These are phyloP conservation scores for Enteromius thamalakanensis DNA, from an alignment of 2,797 vertebrate species.

Conservation along the genomic window DNA sequence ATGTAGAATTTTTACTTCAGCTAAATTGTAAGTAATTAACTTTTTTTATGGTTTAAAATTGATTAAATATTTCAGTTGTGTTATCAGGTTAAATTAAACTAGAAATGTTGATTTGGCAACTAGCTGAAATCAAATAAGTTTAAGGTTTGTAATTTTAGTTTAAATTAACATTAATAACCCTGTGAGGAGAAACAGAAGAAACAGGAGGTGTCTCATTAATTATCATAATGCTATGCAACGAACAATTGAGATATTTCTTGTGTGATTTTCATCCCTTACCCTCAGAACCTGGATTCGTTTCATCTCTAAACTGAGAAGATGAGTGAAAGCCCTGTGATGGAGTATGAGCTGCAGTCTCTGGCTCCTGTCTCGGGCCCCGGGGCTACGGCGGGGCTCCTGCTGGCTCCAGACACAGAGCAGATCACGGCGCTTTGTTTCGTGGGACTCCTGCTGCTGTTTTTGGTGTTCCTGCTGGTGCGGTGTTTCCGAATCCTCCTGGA, in stretches of 20 bases:
- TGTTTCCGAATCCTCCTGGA: constrained; percentile 92
- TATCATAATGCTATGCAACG: neutral
- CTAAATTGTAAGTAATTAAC: neutral
- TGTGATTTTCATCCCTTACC: neutral
- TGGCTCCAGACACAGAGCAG: constrained; percentile 81
- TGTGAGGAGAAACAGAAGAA: neutral
- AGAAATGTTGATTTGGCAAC: neutral
- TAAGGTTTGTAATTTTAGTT: neutral
- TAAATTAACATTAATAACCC: neutral
- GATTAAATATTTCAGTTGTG: neutral
- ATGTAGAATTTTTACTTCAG: neutral
- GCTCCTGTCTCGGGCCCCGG: constrained; percentile 59
- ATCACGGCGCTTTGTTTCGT: constrained; percentile 89
- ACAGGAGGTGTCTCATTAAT: neutral
- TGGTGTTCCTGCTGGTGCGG: constrained; percentile 89
- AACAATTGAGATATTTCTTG: neutral
- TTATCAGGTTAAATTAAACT: neutral
- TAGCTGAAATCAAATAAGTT: neutral
- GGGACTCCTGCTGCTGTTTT: constrained; percentile 87
- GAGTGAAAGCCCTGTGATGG: constrained; percentile 71
- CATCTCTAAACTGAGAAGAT: constrained; percentile 61
- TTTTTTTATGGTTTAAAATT: too few relatives aligned
- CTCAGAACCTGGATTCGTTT: constrained; percentile 29
- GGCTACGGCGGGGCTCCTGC: constrained; percentile 68
- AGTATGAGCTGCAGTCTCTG: constrained; percentile 71